These are phyloP conservation scores for Xylocopa sonorina DNA, from an alignment of 1,140 invertebrate species.

Conservation along the genomic window DNA sequence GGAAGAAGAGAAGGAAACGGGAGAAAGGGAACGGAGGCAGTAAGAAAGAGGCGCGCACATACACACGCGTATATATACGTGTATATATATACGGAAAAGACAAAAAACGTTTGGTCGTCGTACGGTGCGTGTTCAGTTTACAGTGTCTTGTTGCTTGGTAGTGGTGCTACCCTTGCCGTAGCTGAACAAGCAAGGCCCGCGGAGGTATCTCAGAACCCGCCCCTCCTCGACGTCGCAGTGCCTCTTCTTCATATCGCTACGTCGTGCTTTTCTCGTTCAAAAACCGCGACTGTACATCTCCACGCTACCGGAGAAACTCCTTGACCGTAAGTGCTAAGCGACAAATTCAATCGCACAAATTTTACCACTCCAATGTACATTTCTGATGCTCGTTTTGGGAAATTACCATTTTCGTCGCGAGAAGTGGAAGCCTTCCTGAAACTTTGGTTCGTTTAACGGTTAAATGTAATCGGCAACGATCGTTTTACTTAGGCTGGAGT, in stretches of 20 bases:
- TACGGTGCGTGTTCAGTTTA: constrained; percentile 58
- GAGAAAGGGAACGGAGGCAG: constrained; percentile 4
- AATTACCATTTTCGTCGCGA: no score
- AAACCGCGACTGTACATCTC: constrained; percentile 55
- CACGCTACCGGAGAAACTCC: constrained; percentile 60
- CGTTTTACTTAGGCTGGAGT: not conserved
- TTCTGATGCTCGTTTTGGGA: no score
- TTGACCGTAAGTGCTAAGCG: constrained; percentile 56
- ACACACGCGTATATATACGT: not conserved
- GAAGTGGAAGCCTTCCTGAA: not conserved
- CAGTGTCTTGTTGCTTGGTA: constrained; percentile 60
- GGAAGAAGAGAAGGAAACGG: not conserved
- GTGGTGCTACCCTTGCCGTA: constrained; percentile 56
- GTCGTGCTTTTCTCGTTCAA: constrained; percentile 63
- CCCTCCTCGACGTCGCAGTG: constrained; percentile 70
- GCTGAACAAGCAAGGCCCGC: constrained; percentile 65
- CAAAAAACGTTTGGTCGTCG: constrained; percentile 30
- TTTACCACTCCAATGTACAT: no score
- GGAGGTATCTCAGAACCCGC: constrained; percentile 70
- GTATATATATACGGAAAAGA: not conserved
- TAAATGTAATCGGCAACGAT: no score
- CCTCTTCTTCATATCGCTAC: constrained; percentile 71
- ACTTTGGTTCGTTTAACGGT: not conserved
- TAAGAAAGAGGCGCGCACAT: not conserved
- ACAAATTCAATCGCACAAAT: not conserved